These are phyloP conservation scores for Meloidogyne floridensis DNA, from an alignment of 1,140 invertebrate genomes.

Conservation along the genomic window DNA sequence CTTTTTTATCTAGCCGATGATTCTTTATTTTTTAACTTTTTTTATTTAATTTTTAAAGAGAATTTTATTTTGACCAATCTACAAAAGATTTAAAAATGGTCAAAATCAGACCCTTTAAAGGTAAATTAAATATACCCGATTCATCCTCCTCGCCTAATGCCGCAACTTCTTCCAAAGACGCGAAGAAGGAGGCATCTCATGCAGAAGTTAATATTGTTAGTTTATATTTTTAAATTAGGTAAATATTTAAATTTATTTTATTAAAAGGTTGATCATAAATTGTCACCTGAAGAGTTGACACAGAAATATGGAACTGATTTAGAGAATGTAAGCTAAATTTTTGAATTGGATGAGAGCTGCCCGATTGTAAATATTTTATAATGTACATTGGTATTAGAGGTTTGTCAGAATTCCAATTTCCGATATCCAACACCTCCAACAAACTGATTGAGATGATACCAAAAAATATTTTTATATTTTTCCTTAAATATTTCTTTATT, in stretches of 20 bases:
- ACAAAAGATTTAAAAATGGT: slow-evolving; percentile 8
- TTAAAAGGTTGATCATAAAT: slow-evolving; percentile 82
- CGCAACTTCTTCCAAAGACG: slow-evolving; percentile 9
- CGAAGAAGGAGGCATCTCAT: slow-evolving; percentile 11
- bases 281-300: slow-evolving; percentile 77
- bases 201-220: slow-evolving; percentile 22
- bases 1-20: background rate
- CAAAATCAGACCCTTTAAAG: slow-evolving; percentile 27
- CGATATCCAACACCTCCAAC: too few species aligned
- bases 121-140: background rate
- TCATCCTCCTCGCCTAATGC: background rate
- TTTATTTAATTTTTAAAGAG: background rate
- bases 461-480: slow-evolving; percentile 47
- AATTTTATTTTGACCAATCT: background rate
- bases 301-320: slow-evolving; percentile 91
- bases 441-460: too few species aligned
- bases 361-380: too few species aligned
- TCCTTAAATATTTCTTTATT: background rate
- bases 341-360: background rate
- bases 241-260: slow-evolving; percentile 36
- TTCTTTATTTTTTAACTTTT: background rate
- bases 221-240: slow-evolving; percentile 17
- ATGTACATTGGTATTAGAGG: too few species aligned
- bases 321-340: slow-evolving; percentile 78
- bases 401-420: too few species aligned